Percentiles rank a stretch among this genome's conserved stretches.
Evolutionary conservation across 1,140 invertebrate species (phyloP).

Genomic region (Ganaspis sp.): DNA sequence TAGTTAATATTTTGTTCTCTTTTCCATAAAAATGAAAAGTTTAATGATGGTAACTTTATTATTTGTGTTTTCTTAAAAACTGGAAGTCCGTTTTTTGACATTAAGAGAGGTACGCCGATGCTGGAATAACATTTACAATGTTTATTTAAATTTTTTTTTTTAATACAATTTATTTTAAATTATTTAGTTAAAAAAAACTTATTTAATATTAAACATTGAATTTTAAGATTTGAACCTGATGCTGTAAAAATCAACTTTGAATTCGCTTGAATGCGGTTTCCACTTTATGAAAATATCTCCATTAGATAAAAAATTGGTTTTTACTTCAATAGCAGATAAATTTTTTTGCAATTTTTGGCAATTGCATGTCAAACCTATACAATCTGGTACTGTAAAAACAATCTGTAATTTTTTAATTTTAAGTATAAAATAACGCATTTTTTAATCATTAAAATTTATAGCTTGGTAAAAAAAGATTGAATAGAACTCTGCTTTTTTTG

Average conservation of each 20-base stretch:
- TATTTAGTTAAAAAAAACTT: too few relatives aligned
- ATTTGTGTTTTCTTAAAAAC: slow-evolving; percentile 67
- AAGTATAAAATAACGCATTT: too few relatives aligned
- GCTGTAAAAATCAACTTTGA: slow-evolving; percentile 51
- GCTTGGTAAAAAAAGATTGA: too few relatives aligned
- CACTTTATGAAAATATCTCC: slow-evolving; percentile 58
- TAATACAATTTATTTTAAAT: too few relatives aligned
- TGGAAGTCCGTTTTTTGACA: slow-evolving; percentile 58
- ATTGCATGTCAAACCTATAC: slow-evolving; percentile 56
- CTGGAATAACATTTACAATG: slow-evolving; percentile 51
- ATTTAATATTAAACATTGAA: too few relatives aligned
- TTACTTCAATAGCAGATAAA: slow-evolving; percentile 55
- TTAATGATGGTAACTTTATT: slow-evolving; percentile 42
- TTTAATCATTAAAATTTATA: too few relatives aligned
- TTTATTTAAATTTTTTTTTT: neutral
- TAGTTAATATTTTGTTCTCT: slow-evolving; percentile 29
- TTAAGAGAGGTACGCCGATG: slow-evolving; percentile 59
- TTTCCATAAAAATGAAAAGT: slow-evolving; percentile 54
- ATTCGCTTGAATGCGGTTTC: slow-evolving; percentile 46
- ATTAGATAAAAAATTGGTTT: slow-evolving; percentile 35
- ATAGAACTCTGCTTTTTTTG: too few relatives aligned
- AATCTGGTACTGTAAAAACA: slow-evolving; percentile 62
- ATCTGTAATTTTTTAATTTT: slow-evolving; percentile 51
- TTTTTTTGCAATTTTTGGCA: slow-evolving; percentile 46
- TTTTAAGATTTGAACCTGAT: slow-evolving; percentile 58